Evolutionary conservation across 2,113 vertebrate genomes (phyloP).

Genomic region (Neodontobutis hainanensis): DNA sequence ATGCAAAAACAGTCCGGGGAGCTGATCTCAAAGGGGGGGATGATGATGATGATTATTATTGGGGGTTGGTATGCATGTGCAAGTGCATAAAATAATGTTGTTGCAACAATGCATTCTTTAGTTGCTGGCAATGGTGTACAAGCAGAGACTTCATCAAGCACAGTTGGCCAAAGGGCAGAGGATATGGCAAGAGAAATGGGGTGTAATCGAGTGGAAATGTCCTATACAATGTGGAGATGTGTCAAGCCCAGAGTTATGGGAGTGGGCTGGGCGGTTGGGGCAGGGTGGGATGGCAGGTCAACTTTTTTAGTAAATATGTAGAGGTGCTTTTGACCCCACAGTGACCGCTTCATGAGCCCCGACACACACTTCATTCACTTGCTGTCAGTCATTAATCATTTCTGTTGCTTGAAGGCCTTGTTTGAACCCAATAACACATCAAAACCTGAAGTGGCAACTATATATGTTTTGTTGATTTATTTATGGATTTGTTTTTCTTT

Average conservation of each 20-base stretch:
- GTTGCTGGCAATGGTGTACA: slow-evolving; percentile 66
- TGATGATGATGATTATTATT: slow-evolving; percentile 39
- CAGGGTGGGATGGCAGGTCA: slow-evolving; percentile 21
- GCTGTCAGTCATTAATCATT: slow-evolving; percentile 68
- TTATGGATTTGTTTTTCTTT: slow-evolving; percentile 30
- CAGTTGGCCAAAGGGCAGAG: slow-evolving; percentile 64
- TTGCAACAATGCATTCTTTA: slow-evolving; percentile 73
- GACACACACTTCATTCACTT: slow-evolving; percentile 18
- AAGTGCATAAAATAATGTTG: slow-evolving; percentile 6
- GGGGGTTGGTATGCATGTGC: slow-evolving; percentile 7
- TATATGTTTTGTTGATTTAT: slow-evolving; percentile 53
- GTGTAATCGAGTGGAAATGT: slow-evolving; percentile 75
- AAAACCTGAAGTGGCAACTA: slow-evolving; percentile 40
- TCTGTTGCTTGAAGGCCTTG: slow-evolving; percentile 64
- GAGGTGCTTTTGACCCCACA: slow-evolving; percentile 73
- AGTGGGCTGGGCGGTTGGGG: slow-evolving; percentile 37
- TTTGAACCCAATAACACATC: slow-evolving; percentile 55
- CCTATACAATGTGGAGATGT: slow-evolving; percentile 67
- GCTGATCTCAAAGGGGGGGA: slow-evolving; percentile 59
- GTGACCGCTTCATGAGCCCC: slow-evolving; percentile 52
- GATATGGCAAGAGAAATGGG: slow-evolving; percentile 35
- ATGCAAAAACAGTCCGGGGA: slow-evolving; percentile 71
- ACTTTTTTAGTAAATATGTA: slow-evolving; percentile 76
- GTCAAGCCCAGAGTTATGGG: slow-evolving; percentile 66
- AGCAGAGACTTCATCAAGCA: slow-evolving; percentile 75